These are phyloP conservation scores for Psittacula cyanocephala DNA, from an alignment of 2,113 vertebrate genomes.

Conservation along the genomic window DNA sequence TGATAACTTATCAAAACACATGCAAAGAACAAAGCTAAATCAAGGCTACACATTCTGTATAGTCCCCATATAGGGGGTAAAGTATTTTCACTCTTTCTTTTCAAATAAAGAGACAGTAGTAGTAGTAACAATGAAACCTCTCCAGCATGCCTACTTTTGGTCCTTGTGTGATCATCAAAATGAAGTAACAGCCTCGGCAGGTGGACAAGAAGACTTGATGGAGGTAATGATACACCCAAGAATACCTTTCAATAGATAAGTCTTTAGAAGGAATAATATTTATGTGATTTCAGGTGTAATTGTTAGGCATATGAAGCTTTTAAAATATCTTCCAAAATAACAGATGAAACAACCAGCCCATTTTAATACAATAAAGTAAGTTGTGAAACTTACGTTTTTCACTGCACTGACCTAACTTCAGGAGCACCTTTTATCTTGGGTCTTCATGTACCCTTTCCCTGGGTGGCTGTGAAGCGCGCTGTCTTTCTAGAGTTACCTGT, in stretches of 20 bases:
- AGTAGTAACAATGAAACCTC: neutral
- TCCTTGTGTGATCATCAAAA: neutral
- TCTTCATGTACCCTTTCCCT: accelerated
- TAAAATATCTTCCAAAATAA: neutral
- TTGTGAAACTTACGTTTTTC: neutral
- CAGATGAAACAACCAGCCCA: neutral
- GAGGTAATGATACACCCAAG: neutral
- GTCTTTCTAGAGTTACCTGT: neutral
- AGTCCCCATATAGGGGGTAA: neutral
- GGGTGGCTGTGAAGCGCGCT: neutral
- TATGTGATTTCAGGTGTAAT: neutral
- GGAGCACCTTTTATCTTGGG: neutral
- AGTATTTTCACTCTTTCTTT: neutral
- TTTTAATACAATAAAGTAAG: neutral
- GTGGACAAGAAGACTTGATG: neutral
- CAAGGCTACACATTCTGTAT: neutral
- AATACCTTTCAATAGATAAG: neutral
- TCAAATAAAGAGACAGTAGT: neutral
- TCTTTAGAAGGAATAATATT: neutral
- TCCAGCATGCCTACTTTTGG: neutral
- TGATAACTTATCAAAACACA: neutral
- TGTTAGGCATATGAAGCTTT: neutral
- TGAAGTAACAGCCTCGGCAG: neutral
- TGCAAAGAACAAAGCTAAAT: neutral
- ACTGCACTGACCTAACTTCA: neutral